These are phyloP conservation scores for Halcyon leucocephala DNA, from an alignment of 2,797 vertebrate species.

Conservation along the genomic window DNA sequence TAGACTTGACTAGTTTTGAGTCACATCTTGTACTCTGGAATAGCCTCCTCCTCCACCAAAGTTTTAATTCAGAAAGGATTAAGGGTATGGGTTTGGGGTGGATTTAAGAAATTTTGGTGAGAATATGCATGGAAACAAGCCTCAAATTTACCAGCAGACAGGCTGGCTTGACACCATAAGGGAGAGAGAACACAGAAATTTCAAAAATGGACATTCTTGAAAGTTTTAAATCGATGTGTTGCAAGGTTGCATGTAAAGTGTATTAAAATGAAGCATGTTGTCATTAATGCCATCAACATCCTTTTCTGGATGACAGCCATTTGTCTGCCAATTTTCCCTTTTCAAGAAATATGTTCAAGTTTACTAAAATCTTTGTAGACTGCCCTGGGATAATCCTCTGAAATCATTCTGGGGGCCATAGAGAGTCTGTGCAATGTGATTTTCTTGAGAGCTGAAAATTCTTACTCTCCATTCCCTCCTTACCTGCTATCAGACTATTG, in stretches of 20 bases:
- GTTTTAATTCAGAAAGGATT: neutral
- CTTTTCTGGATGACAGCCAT: neutral
- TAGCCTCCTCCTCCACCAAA: fast-evolving
- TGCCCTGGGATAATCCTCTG: neutral
- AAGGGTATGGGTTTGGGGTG: neutral
- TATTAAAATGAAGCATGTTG: neutral
- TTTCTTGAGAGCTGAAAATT: neutral
- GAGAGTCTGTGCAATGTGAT: neutral
- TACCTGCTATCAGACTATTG: neutral
- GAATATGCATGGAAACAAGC: neutral
- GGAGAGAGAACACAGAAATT: neutral
- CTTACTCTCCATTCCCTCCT: neutral
- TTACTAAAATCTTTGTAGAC: neutral
- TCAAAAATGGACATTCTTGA: neutral
- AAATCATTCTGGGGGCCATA: neutral
- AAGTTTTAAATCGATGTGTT: neutral
- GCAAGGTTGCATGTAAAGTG: neutral
- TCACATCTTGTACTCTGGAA: neutral
- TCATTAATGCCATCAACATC: neutral
- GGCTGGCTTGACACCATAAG: neutral
- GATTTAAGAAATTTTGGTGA: neutral
- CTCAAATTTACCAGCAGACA: neutral
- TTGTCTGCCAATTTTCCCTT: neutral
- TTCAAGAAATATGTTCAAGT: neutral
- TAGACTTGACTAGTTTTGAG: neutral